These are phyloP conservation scores for Kryptolebias marmoratus DNA, from an alignment of 2,113 vertebrate genomes.

Conservation along the genomic window DNA sequence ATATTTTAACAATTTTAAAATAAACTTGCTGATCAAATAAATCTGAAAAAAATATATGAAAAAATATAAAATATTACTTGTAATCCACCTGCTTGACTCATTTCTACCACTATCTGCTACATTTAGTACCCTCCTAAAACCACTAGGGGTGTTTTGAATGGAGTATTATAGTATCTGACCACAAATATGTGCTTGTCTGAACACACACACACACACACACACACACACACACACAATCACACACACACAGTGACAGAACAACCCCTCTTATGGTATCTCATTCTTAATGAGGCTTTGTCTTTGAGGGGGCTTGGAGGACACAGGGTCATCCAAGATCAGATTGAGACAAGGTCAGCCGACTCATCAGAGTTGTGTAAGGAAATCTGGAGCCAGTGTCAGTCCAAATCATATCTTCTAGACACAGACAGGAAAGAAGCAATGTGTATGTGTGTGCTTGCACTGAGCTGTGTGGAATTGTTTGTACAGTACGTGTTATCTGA, in stretches of 20 bases:
- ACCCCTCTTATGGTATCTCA: slow-evolving; percentile 47
- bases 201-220: slow-evolving; percentile 6
- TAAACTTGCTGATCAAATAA: too few relatives aligned
- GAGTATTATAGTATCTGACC: slow-evolving; percentile 21
- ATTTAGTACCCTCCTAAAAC: slow-evolving; percentile 2
- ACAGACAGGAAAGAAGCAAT: slow-evolving; percentile 66
- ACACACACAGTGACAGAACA: slow-evolving; percentile 19
- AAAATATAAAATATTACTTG: too few relatives aligned
- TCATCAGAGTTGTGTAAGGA: slow-evolving; percentile 70
- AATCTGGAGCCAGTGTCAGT: slow-evolving; percentile 77
- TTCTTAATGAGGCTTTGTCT: slow-evolving; percentile 71
- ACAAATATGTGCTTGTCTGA: slow-evolving; percentile 3
- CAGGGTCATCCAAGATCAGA: slow-evolving; percentile 59
- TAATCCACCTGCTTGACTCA: too few relatives aligned
- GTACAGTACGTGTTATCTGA: slow-evolving; percentile 37
- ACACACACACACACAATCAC: neutral
- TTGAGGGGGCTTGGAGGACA: slow-evolving; percentile 51
- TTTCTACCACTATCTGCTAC: too few relatives aligned
- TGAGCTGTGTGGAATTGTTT: slow-evolving; percentile 36
- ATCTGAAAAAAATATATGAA: neutral
- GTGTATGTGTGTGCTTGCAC: slow-evolving; percentile 28
- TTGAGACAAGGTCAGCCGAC: slow-evolving; percentile 68
- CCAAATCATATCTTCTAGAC: slow-evolving; percentile 71
- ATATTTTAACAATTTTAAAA: too few relatives aligned
- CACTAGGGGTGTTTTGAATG: slow-evolving; percentile 43